phyloP scores from a whole-genome alignment of 2,113 vertebrate species.

The Tragulus kanchil region DNA sequence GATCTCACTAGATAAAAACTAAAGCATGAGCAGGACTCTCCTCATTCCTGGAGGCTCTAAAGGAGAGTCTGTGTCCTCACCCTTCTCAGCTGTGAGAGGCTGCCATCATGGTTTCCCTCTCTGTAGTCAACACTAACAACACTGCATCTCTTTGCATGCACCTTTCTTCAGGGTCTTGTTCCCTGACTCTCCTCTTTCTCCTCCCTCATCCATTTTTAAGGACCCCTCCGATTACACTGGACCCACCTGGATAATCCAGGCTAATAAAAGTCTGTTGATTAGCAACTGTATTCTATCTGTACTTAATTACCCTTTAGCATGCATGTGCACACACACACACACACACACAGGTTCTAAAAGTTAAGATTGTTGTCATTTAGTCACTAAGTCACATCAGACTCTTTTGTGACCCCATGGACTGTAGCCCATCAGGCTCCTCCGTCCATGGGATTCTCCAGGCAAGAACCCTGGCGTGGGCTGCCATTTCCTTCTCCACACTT shows the following conservation, averaged over 20 bases:
- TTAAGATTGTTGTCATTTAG: not conserved
- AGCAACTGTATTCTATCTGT: not conserved
- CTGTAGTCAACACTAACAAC: not conserved
- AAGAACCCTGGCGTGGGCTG: not conserved
- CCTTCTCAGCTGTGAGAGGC: not conserved
- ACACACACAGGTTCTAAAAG: not conserved
- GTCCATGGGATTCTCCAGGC: not conserved
- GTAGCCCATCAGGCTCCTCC: not conserved
- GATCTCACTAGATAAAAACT: not conserved
- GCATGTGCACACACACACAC: fast-evolving
- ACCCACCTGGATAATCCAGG: not conserved
- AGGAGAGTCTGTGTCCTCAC: not conserved
- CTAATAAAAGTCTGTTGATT: not conserved
- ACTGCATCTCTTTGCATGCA: not conserved
- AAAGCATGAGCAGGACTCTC: not conserved
- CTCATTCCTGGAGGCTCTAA: not conserved
- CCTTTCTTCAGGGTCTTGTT: not conserved
- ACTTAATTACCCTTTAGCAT: not conserved
- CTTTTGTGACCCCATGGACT: not conserved
- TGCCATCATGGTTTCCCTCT: not conserved
- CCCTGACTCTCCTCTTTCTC: not conserved
- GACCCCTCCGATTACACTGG: not conserved
- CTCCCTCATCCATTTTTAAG: not conserved
- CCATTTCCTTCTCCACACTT: not conserved
- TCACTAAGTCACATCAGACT: not conserved